phyloP scores from a whole-genome alignment of 2,888 invertebrate genomes.

The Pachydiplax longipennis region DNA sequence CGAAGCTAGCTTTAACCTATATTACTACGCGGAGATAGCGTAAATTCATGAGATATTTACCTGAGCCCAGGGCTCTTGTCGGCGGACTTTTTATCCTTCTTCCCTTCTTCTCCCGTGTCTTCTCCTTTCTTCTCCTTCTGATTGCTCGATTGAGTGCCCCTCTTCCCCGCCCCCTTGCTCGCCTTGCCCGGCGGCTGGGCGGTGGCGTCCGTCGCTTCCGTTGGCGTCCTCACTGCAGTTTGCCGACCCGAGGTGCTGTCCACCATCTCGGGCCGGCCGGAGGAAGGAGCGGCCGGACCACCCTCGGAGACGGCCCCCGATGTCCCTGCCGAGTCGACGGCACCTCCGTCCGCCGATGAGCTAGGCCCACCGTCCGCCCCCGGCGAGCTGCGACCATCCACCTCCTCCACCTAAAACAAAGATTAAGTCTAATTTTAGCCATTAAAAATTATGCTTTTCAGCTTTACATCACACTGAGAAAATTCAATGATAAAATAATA shows the following conservation, averaged over 20 bases:
- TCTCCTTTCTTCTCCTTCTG: conserved; percentile 8
- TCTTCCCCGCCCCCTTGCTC: conserved; percentile 57
- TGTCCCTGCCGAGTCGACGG: conserved; percentile 49
- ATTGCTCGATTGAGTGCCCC: neutral
- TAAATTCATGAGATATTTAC: conserved; percentile 57
- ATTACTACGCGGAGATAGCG: too few species aligned
- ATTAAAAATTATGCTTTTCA: neutral
- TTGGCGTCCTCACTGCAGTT: conserved; percentile 44
- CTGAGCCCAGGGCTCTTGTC: conserved; percentile 77
- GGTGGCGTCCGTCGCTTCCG: conserved; percentile 45
- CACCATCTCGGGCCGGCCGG: conserved; percentile 53
- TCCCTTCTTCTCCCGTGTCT: conserved; percentile 49
- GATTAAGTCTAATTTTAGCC: too few species aligned
- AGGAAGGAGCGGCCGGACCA: neutral
- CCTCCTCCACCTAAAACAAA: conserved; percentile 54
- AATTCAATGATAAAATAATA: too few species aligned
- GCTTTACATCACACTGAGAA: neutral
- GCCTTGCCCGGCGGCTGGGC: conserved; percentile 69
- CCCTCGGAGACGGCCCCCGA: conserved; percentile 56
- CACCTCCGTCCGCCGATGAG: conserved; percentile 50
- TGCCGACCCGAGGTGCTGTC: conserved; percentile 53
- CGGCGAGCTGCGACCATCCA: conserved; percentile 52
- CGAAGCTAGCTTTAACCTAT: too few species aligned
- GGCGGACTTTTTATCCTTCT: conserved; percentile 64
- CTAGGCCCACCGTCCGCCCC: conserved; percentile 61